Percentiles rank a stretch among this genome's conserved stretches.
Conservation (phyloP, 2,888 invertebrate species). For the Encarsia formosa region DNA sequence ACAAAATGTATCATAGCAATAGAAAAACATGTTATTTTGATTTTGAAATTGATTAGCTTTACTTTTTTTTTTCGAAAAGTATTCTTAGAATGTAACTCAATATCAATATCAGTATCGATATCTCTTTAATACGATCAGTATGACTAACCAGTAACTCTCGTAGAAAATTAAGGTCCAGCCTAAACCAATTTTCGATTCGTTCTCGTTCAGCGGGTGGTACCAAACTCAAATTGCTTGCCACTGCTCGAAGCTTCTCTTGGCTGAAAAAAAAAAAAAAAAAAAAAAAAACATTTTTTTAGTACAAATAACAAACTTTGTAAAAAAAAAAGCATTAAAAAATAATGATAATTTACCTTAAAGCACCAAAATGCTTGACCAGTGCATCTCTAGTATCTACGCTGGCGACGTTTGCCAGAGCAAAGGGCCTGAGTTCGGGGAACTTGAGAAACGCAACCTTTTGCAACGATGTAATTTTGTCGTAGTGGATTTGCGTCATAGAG, state of each 20-base stretch:
- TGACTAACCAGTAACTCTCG: slow-evolving; percentile 79
- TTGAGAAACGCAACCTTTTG: slow-evolving; percentile 92
- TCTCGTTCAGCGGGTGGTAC: slow-evolving; percentile 73
- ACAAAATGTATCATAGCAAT: too few species aligned
- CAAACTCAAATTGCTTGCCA: slow-evolving; percentile 82
- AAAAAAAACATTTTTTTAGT: too few species aligned
- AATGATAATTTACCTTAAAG: slow-evolving; percentile 33
- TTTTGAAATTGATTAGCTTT: too few species aligned
- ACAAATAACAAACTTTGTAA: background rate
- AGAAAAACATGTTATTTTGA: too few species aligned
- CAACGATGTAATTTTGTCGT: slow-evolving; percentile 84
- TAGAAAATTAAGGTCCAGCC: slow-evolving; percentile 76
- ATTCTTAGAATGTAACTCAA: too few species aligned
- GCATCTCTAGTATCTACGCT: slow-evolving; percentile 87
- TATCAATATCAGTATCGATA: too few species aligned
- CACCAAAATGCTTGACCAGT: slow-evolving; percentile 79
- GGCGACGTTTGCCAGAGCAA: slow-evolving; percentile 90
- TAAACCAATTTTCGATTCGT: slow-evolving; percentile 67
- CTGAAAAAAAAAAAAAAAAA: slow-evolving; percentile 49
- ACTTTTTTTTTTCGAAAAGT: too few species aligned
- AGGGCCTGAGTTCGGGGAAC: slow-evolving; percentile 74
- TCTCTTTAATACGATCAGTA: too few species aligned
- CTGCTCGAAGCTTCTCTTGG: slow-evolving; percentile 74
- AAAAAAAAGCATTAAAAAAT: slow-evolving; percentile 5
- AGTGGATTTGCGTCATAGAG: slow-evolving; percentile 91